These are phyloP conservation scores for Perizoma flavofasciatum DNA, from an alignment of 2,888 invertebrate species.

Conservation along the genomic window DNA sequence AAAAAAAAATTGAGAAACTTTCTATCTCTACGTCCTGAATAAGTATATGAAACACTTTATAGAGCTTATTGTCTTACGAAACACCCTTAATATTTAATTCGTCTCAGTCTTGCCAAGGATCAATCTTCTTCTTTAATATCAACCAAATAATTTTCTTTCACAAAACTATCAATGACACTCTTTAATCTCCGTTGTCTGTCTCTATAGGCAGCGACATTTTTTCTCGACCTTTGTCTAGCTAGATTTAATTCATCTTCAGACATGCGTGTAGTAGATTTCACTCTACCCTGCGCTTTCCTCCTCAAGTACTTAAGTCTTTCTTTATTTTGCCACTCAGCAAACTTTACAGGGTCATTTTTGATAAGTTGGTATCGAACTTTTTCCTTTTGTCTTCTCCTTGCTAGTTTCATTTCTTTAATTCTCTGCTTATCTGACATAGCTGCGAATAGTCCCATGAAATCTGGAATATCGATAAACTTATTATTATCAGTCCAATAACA, in stretches of 20 bases:
- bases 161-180: not conserved
- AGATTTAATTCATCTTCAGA: not conserved
- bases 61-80: not conserved
- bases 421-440: conserved; percentile 17
- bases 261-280: conserved; percentile 7
- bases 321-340: conserved; percentile 28
- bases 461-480: not conserved
- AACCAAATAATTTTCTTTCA: conserved; percentile 3
- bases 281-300: conserved; percentile 25
- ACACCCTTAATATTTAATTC: not conserved
- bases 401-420: conserved; percentile 32
- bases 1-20: too few species aligned
- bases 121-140: conserved; percentile 2
- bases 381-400: conserved; percentile 35
- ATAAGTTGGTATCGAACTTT: conserved; percentile 34
- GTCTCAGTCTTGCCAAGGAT: not conserved
- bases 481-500: not conserved
- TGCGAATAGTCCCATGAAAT: conserved; percentile 12
- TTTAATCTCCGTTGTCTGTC: conserved; percentile 7
- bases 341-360: conserved; percentile 32
- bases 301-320: conserved; percentile 14
- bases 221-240: not conserved
- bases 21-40: too few species aligned
- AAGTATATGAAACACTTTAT: too few species aligned
- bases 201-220: conserved; percentile 3